Evolutionary conservation across 2,888 invertebrate genomes (phyloP), one percentile per base, ranked within the genome.

Genomic region (Mythimna ferrago): DNA sequence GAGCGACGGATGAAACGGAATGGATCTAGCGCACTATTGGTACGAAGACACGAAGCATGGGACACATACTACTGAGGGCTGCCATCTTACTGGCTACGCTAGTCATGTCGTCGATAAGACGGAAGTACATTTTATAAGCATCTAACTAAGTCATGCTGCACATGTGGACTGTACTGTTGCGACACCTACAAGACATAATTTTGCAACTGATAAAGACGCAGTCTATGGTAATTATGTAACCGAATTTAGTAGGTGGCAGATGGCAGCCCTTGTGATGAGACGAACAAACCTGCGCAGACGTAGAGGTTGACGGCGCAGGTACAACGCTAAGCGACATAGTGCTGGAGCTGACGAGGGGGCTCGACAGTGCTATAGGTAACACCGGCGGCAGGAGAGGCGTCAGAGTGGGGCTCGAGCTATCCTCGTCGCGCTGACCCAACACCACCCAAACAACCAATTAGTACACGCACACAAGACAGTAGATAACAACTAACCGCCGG

Each of bases 301-400:
- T 48, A 53, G 82, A 58, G 63, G 88, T 73, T 57, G 90, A 79
- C 86, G 89, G 89, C 83, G 88, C 86, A 76, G 92, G 82, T 78
- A 90, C 86, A 83, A 90, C 87, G 87, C 82, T 90, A 84, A 90
- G 81, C 79, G 88, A 86, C 82, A 87, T 90, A 79, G 90, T 86
- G 75, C 88, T 78, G 82, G 89, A 83, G 75, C 89, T 82, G 82
- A 87, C 82, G 73, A 87, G 84, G 62, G 87, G 71, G 74, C 86
- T 87, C 78, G 89, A 83, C 79, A 87, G 86, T 78, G 87, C 71
- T 74, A 89, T 68, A 76, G 92, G 90, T 85, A 92, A 84, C 90
- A 81, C 90, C 77, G 93, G 92, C 86, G 93, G 93, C 89, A 93
- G 90, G 76, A 94, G 91, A 60, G 92, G 86, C 84, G 94, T 93